phyloP scores from a whole-genome alignment of 2,888 invertebrate genomes.

The Anoncus sp. region DNA sequence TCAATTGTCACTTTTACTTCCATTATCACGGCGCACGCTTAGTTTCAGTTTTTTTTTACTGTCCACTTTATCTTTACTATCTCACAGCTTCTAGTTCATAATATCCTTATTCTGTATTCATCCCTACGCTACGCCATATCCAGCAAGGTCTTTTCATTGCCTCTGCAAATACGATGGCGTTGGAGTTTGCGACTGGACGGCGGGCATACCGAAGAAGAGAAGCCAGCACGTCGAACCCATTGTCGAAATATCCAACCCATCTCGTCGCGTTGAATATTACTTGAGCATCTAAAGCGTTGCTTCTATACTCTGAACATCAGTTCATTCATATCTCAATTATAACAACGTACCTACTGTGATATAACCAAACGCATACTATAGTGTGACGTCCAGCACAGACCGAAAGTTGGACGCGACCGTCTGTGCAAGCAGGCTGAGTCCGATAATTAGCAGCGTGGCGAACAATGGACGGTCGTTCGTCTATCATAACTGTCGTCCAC shows the following conservation, averaged over 20 bases:
- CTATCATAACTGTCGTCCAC: slow-evolving; percentile 78
- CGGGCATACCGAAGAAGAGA: slow-evolving; percentile 11
- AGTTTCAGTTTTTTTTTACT: background rate
- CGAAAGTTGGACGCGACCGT: slow-evolving; percentile 20
- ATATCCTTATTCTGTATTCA: slow-evolving; percentile 10
- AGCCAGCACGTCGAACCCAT: too few relatives aligned
- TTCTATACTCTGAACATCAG: slow-evolving; percentile 30
- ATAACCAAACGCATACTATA: slow-evolving; percentile 1
- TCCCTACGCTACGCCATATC: slow-evolving; percentile 70
- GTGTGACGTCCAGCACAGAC: slow-evolving; percentile 14
- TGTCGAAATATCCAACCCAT: slow-evolving; percentile 66
- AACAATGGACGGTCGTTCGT: slow-evolving; percentile 74
- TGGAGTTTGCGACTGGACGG: slow-evolving; percentile 6
- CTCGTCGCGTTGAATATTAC: background rate
- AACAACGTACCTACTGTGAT: background rate
- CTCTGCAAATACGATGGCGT: slow-evolving; percentile 66
- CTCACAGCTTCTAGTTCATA: background rate
- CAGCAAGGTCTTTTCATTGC: slow-evolving; percentile 72
- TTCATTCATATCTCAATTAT: slow-evolving; percentile 1
- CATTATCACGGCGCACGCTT: too few relatives aligned
- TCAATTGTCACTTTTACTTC: slow-evolving; percentile 5
- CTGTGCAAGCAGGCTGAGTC: slow-evolving; percentile 57
- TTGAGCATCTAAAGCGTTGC: slow-evolving; percentile 44
- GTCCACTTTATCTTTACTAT: background rate
- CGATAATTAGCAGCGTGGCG: slow-evolving; percentile 75